phyloP scores from a whole-genome alignment of 2,113 vertebrate genomes.

The Hyperoodon ampullatus region DNA sequence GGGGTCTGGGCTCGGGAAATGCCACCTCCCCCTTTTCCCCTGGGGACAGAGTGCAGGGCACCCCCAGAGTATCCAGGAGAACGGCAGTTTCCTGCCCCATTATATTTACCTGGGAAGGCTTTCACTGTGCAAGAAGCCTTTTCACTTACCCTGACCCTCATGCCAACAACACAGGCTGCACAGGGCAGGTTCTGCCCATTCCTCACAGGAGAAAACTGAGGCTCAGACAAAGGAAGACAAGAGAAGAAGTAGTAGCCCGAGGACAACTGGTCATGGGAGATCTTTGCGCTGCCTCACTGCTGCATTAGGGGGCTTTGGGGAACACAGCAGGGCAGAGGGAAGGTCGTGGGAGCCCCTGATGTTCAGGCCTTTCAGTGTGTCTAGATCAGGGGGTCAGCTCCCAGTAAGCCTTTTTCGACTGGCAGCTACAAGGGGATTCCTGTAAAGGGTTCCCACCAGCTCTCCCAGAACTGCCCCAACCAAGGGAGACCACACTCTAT shows the following conservation, averaged over 20 bases:
- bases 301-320: not conserved
- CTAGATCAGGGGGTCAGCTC: not conserved
- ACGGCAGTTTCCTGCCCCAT: rapidly evolving
- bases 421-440: not conserved
- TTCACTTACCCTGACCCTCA: not conserved
- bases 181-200: not conserved
- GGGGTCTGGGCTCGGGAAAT: not conserved
- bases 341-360: rapidly evolving
- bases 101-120: not conserved
- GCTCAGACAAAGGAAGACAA: not conserved
- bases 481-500: not conserved
- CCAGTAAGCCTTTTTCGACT: not conserved
- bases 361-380: not conserved
- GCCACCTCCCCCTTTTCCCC: not conserved
- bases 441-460: not conserved
- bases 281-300: not conserved
- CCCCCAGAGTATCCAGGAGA: not conserved
- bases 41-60: not conserved
- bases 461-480: not conserved
- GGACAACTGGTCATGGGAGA: not conserved
- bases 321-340: not conserved
- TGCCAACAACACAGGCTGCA: not conserved
- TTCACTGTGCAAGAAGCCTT: not conserved
- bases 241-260: not conserved
- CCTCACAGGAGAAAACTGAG: not conserved